Percentiles rank a stretch among this genome's conserved stretches.
Conservation (phyloP, 2,797 vertebrate species). For the Tamandua tetradactyla region DNA sequence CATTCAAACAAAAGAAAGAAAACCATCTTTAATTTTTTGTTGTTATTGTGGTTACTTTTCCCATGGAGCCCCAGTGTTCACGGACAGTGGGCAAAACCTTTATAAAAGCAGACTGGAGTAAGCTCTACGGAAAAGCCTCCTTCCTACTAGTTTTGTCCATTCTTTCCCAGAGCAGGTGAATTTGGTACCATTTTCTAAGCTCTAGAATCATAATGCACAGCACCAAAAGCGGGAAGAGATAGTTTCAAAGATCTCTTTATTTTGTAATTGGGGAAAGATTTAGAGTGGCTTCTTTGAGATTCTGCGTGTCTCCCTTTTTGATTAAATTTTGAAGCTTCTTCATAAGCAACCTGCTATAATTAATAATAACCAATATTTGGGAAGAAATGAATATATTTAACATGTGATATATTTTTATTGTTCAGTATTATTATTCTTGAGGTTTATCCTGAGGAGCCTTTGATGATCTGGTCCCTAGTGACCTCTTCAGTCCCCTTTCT, state of each 20-base stretch:
- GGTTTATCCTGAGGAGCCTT: background rate
- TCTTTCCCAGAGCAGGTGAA: background rate
- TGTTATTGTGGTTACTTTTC: background rate
- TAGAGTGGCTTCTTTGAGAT: background rate
- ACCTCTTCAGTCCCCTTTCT: background rate
- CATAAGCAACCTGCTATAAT: background rate
- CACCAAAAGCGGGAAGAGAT: background rate
- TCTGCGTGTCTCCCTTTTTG: background rate
- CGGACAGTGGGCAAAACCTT: background rate
- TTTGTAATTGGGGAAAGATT: slow-evolving; percentile 19
- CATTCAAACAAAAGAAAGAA: slow-evolving; percentile 18
- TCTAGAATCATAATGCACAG: background rate
- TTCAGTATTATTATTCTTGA: background rate
- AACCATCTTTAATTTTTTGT: slow-evolving; percentile 6
- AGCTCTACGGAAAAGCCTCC: background rate
- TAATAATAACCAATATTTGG: background rate
- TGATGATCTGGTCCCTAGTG: too few species aligned
- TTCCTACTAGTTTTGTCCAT: background rate
- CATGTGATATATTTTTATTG: background rate
- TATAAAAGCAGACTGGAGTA: background rate
- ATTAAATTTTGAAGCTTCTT: slow-evolving; percentile 17
- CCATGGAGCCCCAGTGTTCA: background rate
- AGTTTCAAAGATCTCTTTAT: background rate
- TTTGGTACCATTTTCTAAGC: background rate
- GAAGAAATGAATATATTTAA: background rate